A percentile compares a stretch with the other conserved stretches of the same genome.
phyloP scores from a whole-genome alignment of 2,888 invertebrate species.

The Nebria salina region DNA sequence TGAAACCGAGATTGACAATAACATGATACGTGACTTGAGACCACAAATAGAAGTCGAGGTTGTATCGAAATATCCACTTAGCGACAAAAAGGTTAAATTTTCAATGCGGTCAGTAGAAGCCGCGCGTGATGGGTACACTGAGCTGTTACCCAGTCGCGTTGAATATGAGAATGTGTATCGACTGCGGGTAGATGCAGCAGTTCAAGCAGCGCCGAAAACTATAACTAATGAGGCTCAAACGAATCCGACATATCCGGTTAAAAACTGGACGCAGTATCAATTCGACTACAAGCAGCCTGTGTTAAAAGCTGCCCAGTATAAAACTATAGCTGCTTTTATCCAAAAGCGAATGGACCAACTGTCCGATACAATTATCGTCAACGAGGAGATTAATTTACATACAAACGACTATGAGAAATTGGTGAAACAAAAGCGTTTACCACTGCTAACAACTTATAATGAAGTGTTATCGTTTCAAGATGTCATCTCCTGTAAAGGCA shows the following conservation, averaged over 20 bases:
- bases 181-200: slow-evolving; percentile 67
- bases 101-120: slow-evolving; percentile 66
- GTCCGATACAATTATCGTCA: slow-evolving; percentile 57
- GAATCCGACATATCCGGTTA: slow-evolving; percentile 72
- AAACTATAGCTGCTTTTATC: slow-evolving; percentile 56
- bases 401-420: slow-evolving; percentile 70
- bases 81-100: slow-evolving; percentile 64
- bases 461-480: slow-evolving; percentile 74
- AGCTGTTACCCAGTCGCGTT: slow-evolving; percentile 70
- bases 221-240: slow-evolving; percentile 71
- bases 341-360: slow-evolving; percentile 52
- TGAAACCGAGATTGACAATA: slow-evolving; percentile 70
- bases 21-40: slow-evolving; percentile 64
- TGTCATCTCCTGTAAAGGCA: slow-evolving; percentile 70
- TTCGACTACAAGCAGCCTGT: slow-evolving; percentile 58
- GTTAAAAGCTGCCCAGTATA: slow-evolving; percentile 53
- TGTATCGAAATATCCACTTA: slow-evolving; percentile 70
- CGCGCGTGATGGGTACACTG: slow-evolving; percentile 75
- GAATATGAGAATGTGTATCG: slow-evolving; percentile 68
- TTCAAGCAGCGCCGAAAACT: slow-evolving; percentile 68
- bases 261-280: slow-evolving; percentile 75
- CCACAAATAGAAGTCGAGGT: slow-evolving; percentile 74
- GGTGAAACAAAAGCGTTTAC: slow-evolving; percentile 52
- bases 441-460: slow-evolving; percentile 48
- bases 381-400: slow-evolving; percentile 67